Base-by-base conservation (phyloP, 2,113 vertebrate genomes). In the Potamarius usumacintae region DNA sequence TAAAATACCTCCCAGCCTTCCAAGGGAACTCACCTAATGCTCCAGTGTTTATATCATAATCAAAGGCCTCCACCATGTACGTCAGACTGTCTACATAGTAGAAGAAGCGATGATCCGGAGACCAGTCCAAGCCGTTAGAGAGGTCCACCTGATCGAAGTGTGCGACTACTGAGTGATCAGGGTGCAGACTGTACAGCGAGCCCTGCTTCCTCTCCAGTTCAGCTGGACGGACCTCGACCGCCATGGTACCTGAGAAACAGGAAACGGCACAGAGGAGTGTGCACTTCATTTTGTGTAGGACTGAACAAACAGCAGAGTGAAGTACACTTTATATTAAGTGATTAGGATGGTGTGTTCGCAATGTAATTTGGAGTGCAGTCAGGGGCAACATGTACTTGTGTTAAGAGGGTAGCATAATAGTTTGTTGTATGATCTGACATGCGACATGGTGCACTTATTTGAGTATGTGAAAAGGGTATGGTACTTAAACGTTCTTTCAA, bases 111-210 rank as follows among this genome's bases (percentile, higher is more conserved):
- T 96, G 95, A 90, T 99, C 98, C 86, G 95, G 90, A 0, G 98
- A 99, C 98, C 98, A 99, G 86, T 98, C 98, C 93, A 99, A 88
- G 20, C 98, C 98, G 0, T 99, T 99, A 30, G 98, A 99, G 90
- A 99, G 96, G 94, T 97, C 96, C 93, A 99, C 97, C 91, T 97
- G 94, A 88, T 95, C 95, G 30, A 97, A 97, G 88, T 96, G 94
- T 86, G 95, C 96, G 91, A 96, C 90, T 22, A 97, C 95, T 0
- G 94, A 94, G 91, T 92, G 94, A 88, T 97, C 92, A 0, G 95
- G 69, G 77, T 91, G 93, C 25, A 97, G 95, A 0, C 94, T 93
- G 63, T 96, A 97, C 50, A 97, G 86, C 18, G 96, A 94, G 0
- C 96, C 97, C 90, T 97, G 96, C 80, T 30, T 93, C 6, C 93